These are phyloP conservation scores for Melitaea athalia DNA, from an alignment of 2,888 invertebrate species.

Conservation along the genomic window DNA sequence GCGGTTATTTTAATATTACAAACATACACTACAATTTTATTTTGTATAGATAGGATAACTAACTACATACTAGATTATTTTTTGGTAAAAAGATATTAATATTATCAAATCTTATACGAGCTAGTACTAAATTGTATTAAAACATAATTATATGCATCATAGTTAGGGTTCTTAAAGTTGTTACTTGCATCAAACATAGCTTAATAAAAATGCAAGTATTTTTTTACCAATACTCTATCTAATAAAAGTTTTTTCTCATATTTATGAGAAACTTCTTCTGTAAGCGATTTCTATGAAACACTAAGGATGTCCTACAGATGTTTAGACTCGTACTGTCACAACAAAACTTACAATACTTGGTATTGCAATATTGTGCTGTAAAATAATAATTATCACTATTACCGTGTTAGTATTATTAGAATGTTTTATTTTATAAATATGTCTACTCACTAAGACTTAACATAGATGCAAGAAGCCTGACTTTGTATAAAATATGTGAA, in stretches of 20 bases:
- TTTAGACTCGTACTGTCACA: conserved; percentile 21
- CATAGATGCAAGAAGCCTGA: background rate
- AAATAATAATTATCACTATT: background rate
- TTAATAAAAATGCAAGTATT: background rate
- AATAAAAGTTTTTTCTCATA: background rate
- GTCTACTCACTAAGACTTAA: background rate
- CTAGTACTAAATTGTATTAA: too few species aligned
- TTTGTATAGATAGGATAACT: too few species aligned
- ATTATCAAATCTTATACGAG: too few species aligned
- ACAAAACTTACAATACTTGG: conserved; percentile 2
- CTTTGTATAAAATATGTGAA: too few species aligned
- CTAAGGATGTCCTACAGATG: conserved; percentile 24
- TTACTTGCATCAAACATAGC: background rate
- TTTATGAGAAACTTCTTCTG: background rate
- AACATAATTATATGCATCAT: too few species aligned
- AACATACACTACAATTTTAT: too few species aligned
- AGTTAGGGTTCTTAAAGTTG: too few species aligned
- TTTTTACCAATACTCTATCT: background rate
- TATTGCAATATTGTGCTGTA: conserved; percentile 1
- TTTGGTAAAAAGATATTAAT: too few species aligned
- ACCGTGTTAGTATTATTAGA: background rate
- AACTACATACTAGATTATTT: too few species aligned
- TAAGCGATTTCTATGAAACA: conserved; percentile 19
- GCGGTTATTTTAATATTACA: too few species aligned
- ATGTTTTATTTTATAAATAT: background rate